Percentiles rank a stretch among this genome's conserved stretches.
phyloP scores from a whole-genome alignment of 2,888 invertebrate genomes.

The Sinohyriopsis cumingii region DNA sequence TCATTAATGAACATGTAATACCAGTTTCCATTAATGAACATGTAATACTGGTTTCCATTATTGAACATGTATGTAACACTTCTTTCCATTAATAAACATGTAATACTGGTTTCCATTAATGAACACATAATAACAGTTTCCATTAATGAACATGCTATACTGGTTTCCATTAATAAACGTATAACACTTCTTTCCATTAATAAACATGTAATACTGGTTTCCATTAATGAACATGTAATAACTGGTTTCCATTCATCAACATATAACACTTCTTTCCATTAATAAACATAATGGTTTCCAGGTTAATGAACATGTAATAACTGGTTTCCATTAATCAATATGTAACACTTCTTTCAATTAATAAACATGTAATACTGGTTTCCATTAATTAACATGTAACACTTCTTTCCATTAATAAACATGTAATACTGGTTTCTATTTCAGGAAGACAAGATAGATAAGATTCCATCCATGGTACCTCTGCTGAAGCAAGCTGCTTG shows the following conservation, averaged over 20 bases:
- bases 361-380: not conserved
- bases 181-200: not conserved
- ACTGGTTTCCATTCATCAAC: not conserved
- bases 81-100: not conserved
- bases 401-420: not conserved
- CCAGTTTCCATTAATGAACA: not conserved
- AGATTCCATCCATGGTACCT: slow-evolving; percentile 41
- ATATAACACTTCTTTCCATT: not conserved
- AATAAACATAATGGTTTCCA: not conserved
- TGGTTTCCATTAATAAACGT: not conserved
- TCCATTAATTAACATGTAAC: not conserved
- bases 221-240: not conserved
- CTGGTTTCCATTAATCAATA: too few relatives aligned
- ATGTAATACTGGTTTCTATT: not conserved
- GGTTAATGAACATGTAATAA: too few relatives aligned
- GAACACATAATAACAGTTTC: not conserved
- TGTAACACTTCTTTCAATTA: not conserved
- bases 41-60: not conserved
- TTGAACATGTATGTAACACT: not conserved
- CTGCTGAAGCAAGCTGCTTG: slow-evolving; percentile 65
- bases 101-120: not conserved
- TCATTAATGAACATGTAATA: not conserved
- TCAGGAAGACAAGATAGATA: slow-evolving; percentile 42
- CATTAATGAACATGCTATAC: not conserved
- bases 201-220: not conserved